Evolutionary conservation across 2,113 vertebrate genomes (phyloP), one percentile per base, ranked within the genome.

Genomic region (Choloepus hoffmanni): DNA sequence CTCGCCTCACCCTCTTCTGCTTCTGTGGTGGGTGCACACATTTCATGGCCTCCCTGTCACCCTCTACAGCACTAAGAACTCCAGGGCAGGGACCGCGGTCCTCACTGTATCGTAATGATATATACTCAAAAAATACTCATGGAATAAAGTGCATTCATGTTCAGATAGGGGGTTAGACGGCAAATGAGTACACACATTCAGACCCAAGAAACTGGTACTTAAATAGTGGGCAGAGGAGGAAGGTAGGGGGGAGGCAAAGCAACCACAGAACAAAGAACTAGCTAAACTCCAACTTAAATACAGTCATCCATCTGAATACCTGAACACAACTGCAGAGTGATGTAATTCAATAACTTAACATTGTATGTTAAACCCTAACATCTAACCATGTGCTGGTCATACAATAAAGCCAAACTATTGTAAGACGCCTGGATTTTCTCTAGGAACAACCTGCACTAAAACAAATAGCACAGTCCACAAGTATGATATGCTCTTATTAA

Each of bases 361-460:
- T 16, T 78, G 5, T 68, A 76, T 63, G 23, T 63, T 81, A 73
- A 86, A 87, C 16, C 65, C 24, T 91, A 78, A 68, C 62, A 91
- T 87, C 13, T 85, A n/a, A 76, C 23, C 48, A 89, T 73, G 7
- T 77, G 23, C 14, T 90, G 45, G 76, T 48, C 68, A 95, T 13
- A 84, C 53, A 65, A 74, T 18, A 73, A 87, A 92, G 40, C 43
- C 83, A 86, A 96, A 58, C 28, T 65, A 94, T 81, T 67, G 1
- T 77, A 96, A 91, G 55, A 50, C 14, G 23, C 79, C 45, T 85
- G 67, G 14, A 36, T 92, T 96, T 93, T 94, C 55, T 86, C 93
- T 26, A 92, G 36, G 33, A 95, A 60, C 50, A 78, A 65, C 45
- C 40, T 73, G 60, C 23, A 45, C 43, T 92, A 73, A 76, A 3